Conservation (phyloP, 1,140 invertebrate species). For the Andrena cerasifolii region DNA sequence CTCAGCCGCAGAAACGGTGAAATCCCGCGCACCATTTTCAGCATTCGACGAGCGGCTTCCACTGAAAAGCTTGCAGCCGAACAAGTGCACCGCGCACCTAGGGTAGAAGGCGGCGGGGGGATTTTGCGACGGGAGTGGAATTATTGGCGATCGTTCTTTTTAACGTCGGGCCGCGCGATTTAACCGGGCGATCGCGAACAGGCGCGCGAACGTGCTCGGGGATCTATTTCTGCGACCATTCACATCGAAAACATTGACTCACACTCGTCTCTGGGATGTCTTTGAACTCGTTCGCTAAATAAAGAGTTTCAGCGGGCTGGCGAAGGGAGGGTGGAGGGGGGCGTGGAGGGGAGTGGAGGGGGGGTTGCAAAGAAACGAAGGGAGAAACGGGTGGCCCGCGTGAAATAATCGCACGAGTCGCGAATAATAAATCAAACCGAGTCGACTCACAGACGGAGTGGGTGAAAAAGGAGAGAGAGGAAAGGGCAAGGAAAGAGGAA, state of each 20-base stretch:
- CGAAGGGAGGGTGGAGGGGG: not conserved
- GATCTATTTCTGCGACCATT: conserved; percentile 75
- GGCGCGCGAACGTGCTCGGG: conserved; percentile 49
- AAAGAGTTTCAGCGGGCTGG: conserved; percentile 58
- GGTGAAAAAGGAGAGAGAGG: conserved; percentile 10
- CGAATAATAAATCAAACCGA: conserved; percentile 62
- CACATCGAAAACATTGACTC: conserved; percentile 77
- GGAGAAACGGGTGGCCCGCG: conserved; percentile 28
- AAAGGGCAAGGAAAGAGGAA: conserved; percentile 22
- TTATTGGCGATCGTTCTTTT: conserved; percentile 32
- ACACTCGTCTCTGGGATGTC: conserved; percentile 66
- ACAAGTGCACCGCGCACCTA: not conserved
- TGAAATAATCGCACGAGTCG: conserved; percentile 62
- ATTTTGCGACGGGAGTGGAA: not conserved
- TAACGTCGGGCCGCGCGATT: conserved; percentile 22
- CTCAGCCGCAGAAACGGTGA: too few species aligned
- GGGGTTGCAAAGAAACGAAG: not conserved
- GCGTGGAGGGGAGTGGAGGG: not conserved
- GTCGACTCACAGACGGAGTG: conserved; percentile 19
- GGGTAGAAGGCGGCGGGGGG: not conserved
- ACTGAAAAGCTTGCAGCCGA: not conserved
- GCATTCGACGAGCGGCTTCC: too few species aligned
- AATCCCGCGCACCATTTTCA: too few species aligned
- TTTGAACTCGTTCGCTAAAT: conserved; percentile 76
- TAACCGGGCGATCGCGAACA: conserved; percentile 38